These are phyloP conservation scores for Barypeithes pellucidus DNA, from an alignment of 2,888 invertebrate species.

Conservation along the genomic window DNA sequence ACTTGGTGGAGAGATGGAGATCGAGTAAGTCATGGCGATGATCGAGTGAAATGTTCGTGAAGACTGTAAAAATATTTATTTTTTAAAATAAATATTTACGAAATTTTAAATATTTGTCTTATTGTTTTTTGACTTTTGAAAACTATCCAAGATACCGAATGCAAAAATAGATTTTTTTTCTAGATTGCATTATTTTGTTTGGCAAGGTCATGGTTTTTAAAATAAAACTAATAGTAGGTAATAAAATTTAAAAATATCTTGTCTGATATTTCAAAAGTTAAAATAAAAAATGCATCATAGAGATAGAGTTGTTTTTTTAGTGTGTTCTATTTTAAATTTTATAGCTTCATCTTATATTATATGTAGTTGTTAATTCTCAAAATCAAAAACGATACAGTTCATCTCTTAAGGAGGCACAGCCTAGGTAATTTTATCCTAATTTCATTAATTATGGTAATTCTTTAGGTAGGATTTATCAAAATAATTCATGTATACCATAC, in stretches of 20 bases:
- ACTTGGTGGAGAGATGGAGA: neutral
- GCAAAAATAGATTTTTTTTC: conserved; percentile 50
- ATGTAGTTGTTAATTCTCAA: too few relatives aligned
- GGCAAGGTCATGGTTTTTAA: conserved; percentile 53
- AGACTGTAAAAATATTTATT: neutral
- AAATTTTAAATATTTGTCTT: neutral
- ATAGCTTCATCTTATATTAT: too few relatives aligned
- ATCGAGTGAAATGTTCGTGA: neutral
- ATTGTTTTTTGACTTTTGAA: conserved; percentile 30
- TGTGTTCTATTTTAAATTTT: conserved; percentile 9
- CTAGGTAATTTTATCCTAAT: too few relatives aligned
- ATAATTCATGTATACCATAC: too few relatives aligned
- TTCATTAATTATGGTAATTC: too few relatives aligned
- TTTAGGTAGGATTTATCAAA: too few relatives aligned
- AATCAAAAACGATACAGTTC: too few relatives aligned
- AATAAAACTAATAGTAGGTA: conserved; percentile 45
- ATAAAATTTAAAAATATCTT: conserved; percentile 41
- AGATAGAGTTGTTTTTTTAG: conserved; percentile 5
- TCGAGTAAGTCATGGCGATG: too few relatives aligned
- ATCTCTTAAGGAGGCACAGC: too few relatives aligned
- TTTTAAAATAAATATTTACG: conserved; percentile 17
- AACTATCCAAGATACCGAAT: conserved; percentile 44
- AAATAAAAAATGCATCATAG: conserved; percentile 42
- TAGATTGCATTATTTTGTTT: conserved; percentile 44
- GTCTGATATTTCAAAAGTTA: conserved; percentile 24